Percentiles rank a stretch among this genome's conserved stretches.
These are phyloP conservation scores for Gavia stellata DNA, from an alignment of 2,113 vertebrate species.

Conservation along the genomic window DNA sequence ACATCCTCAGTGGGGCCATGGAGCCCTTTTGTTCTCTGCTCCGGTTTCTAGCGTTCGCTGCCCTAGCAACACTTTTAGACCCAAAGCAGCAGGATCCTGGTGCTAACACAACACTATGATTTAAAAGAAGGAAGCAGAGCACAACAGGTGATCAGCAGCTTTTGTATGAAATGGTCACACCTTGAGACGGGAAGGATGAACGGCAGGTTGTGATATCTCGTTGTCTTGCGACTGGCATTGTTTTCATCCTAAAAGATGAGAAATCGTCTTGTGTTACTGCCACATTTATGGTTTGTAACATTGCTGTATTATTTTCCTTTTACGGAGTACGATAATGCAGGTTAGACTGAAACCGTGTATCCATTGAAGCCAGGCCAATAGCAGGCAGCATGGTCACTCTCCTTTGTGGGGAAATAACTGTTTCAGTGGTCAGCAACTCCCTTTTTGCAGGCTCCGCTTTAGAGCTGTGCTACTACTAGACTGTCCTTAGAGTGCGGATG, in stretches of 20 bases:
- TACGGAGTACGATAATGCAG: neutral
- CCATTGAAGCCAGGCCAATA: neutral
- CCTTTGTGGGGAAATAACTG: neutral
- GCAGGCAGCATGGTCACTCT: neutral
- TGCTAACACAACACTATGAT: neutral
- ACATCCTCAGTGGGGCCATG: neutral
- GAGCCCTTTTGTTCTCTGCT: neutral
- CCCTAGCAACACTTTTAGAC: neutral
- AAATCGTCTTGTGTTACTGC: neutral
- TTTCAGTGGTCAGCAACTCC: neutral
- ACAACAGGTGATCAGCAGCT: neutral
- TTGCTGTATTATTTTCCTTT: neutral
- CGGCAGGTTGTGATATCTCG: neutral
- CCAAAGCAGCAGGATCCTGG: neutral
- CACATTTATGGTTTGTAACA: neutral
- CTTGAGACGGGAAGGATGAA: neutral
- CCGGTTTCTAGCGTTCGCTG: neutral
- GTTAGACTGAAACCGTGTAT: neutral
- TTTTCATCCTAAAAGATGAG: neutral
- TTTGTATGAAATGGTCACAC: neutral
- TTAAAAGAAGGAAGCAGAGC: neutral
- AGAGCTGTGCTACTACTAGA: neutral
- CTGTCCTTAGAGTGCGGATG: fast-evolving
- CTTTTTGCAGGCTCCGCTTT: neutral
- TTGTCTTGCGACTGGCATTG: neutral